phyloP scores from a whole-genome alignment of 2,113 vertebrate genomes.

The Melanostigma gelatinosum region DNA sequence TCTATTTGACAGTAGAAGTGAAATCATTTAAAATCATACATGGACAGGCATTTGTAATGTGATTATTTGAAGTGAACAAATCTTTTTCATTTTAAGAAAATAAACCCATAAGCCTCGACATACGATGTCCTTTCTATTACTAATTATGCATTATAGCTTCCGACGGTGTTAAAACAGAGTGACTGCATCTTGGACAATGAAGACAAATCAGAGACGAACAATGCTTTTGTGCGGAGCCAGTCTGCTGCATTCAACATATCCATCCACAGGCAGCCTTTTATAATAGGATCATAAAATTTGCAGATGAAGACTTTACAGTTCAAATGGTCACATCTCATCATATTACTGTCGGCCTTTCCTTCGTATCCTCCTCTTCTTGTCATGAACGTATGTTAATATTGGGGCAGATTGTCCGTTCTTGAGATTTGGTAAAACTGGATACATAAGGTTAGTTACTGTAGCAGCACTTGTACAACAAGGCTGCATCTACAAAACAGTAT shows the following conservation, averaged over 20 bases:
- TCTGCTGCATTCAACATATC: slow-evolving; percentile 42
- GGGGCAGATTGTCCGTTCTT: slow-evolving; percentile 17
- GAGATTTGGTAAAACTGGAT: slow-evolving; percentile 23
- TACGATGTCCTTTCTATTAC: slow-evolving; percentile 23
- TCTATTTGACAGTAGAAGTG: not conserved
- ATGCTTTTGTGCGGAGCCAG: slow-evolving; percentile 50
- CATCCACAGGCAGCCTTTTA: slow-evolving; percentile 46
- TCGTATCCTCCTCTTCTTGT: slow-evolving; percentile 1
- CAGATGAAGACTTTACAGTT: slow-evolving; percentile 65
- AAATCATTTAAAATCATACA: slow-evolving; percentile 10
- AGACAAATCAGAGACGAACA: slow-evolving; percentile 56
- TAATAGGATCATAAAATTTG: slow-evolving; percentile 70
- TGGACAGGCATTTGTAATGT: not conserved
- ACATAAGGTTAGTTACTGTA: not conserved
- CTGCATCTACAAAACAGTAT: not conserved
- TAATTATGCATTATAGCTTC: slow-evolving; percentile 45
- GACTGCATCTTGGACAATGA: slow-evolving; percentile 50
- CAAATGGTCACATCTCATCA: slow-evolving; percentile 55
- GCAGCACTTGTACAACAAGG: not conserved
- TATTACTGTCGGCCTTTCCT: slow-evolving; percentile 13
- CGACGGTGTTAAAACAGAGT: slow-evolving; percentile 40
- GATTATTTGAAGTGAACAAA: slow-evolving; percentile 26
- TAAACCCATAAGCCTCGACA: slow-evolving; percentile 36
- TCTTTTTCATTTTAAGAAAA: slow-evolving; percentile 37
- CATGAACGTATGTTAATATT: slow-evolving; percentile 29